A percentile compares a stretch with the other conserved stretches of the same genome.
These are phyloP conservation scores for Zygaena filipendulae DNA, from an alignment of 2,888 invertebrate species.

Conservation along the genomic window DNA sequence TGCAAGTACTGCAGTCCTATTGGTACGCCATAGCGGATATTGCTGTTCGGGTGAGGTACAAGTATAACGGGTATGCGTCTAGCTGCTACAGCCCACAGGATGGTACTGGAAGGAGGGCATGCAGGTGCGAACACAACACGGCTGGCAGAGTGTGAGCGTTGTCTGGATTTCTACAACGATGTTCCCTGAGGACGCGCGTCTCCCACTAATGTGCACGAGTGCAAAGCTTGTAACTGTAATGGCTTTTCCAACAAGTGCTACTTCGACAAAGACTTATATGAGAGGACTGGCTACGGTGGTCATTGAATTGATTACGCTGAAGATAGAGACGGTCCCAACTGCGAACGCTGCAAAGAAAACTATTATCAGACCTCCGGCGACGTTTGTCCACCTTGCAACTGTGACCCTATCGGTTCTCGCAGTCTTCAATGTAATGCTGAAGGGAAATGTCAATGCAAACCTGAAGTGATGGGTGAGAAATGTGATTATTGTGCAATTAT, in stretches of 20 bases:
- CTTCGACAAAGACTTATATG: slow-evolving; percentile 94
- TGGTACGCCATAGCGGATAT: slow-evolving; percentile 95
- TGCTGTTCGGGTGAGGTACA: slow-evolving; percentile 90
- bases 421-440: slow-evolving; percentile 90
- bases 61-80: slow-evolving; percentile 98
- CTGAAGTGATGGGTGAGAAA: slow-evolving; percentile 94
- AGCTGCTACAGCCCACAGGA: slow-evolving; percentile 75
- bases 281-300: slow-evolving; percentile 94
- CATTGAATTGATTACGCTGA: slow-evolving; percentile 95
- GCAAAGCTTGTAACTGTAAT: slow-evolving; percentile 97
- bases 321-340: slow-evolving; percentile 95
- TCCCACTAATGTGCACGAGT: slow-evolving; percentile 89
- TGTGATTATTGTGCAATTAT: slow-evolving; percentile 90
- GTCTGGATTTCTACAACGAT: slow-evolving; percentile 95
- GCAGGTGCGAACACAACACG: slow-evolving; percentile 93
- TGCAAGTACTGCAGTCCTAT: slow-evolving; percentile 92
- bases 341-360: slow-evolving; percentile 93
- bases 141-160: slow-evolving; percentile 95
- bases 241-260: slow-evolving; percentile 94
- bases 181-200: slow-evolving; percentile 96
- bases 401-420: slow-evolving; percentile 87
- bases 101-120: slow-evolving; percentile 65
- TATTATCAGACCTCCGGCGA: slow-evolving; percentile 85
- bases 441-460: slow-evolving; percentile 95
- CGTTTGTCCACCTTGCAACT: slow-evolving; percentile 89